These are phyloP conservation scores for Hirtodrosophila duncani DNA, from an alignment of 2,888 invertebrate species.

Conservation along the genomic window DNA sequence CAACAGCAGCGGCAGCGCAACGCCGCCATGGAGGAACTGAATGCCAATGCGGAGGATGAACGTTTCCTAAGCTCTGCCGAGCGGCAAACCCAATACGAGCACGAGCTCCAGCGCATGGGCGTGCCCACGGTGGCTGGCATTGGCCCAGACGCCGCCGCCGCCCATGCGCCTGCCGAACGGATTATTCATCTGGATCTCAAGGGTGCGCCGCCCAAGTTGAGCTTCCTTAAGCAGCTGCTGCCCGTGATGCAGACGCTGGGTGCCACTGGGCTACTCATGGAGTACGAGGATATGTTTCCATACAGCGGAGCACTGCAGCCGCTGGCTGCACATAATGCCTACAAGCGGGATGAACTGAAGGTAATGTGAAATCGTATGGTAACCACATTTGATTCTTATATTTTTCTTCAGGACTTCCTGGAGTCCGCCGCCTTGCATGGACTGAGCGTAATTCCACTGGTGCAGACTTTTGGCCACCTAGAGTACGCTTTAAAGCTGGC, in stretches of 20 bases:
- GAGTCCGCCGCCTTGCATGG: constrained; percentile 80
- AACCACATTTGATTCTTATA: background rate
- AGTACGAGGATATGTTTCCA: constrained; percentile 92
- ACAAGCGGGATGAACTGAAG: constrained; percentile 74
- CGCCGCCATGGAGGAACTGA: constrained; percentile 73
- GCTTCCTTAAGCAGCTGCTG: constrained; percentile 81
- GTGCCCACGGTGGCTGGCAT: constrained; percentile 76
- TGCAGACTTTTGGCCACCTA: constrained; percentile 88
- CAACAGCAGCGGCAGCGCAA: constrained; percentile 78
- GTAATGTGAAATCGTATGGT: constrained; percentile 34
- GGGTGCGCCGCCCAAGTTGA: constrained; percentile 84
- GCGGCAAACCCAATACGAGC: constrained; percentile 76
- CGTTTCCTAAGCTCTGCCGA: constrained; percentile 76
- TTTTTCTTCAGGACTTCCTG: constrained; percentile 79
- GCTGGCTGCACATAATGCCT: constrained; percentile 81
- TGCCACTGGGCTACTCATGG: constrained; percentile 86
- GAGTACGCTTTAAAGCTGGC: constrained; percentile 85
- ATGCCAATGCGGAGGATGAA: constrained; percentile 72
- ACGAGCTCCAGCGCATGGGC: constrained; percentile 77
- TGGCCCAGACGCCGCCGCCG: constrained; percentile 76
- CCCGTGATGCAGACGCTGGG: constrained; percentile 82
- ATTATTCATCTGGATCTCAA: constrained; percentile 88
- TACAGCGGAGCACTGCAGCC: constrained; percentile 81
- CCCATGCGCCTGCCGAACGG: constrained; percentile 78
- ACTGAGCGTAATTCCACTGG: constrained; percentile 85